A percentile compares a stretch with the other conserved stretches of the same genome.
Conservation (phyloP, 2,797 vertebrate species). For the Brachyalestes nurse region DNA sequence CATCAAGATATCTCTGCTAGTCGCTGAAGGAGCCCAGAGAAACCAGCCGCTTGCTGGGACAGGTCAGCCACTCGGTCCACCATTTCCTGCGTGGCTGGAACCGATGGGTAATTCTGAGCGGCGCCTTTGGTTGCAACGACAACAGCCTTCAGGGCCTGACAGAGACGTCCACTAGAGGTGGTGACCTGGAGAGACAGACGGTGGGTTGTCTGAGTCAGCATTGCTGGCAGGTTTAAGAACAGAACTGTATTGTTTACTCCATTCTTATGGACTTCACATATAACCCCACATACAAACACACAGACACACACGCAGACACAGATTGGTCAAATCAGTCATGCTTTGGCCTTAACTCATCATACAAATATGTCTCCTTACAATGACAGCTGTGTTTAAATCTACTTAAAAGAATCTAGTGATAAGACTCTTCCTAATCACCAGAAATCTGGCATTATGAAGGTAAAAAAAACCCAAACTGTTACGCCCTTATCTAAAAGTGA, state of each 20-base stretch:
- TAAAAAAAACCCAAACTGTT: too few relatives aligned
- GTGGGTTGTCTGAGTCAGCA: slow-evolving; percentile 14
- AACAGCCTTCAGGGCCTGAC: slow-evolving; percentile 86
- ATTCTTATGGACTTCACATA: background rate
- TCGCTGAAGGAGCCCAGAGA: slow-evolving; percentile 85
- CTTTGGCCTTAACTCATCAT: background rate
- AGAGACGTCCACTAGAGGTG: slow-evolving; percentile 83
- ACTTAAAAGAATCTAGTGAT: too few relatives aligned
- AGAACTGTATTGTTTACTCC: background rate
- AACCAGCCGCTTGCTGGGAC: slow-evolving; percentile 85
- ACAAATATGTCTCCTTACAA: background rate
- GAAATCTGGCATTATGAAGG: too few relatives aligned
- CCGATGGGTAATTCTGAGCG: slow-evolving; percentile 88
- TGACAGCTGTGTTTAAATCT: background rate
- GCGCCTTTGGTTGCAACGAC: slow-evolving; percentile 90
- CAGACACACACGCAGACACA: slow-evolving; percentile 3
- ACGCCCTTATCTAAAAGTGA: too few relatives aligned
- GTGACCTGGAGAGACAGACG: slow-evolving; percentile 73
- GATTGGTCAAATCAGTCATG: slow-evolving; percentile 9
- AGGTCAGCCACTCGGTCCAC: slow-evolving; percentile 85
- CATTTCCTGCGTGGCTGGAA: slow-evolving; percentile 86
- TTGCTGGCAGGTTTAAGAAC: background rate
- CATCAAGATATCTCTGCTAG: slow-evolving; percentile 82
- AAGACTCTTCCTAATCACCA: too few relatives aligned
- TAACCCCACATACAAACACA: background rate